A percentile compares a stretch with the other conserved stretches of the same genome.
Conservation (phyloP, 35 echinoderm and acorn worm genomes). For the Ptychodera flava region DNA sequence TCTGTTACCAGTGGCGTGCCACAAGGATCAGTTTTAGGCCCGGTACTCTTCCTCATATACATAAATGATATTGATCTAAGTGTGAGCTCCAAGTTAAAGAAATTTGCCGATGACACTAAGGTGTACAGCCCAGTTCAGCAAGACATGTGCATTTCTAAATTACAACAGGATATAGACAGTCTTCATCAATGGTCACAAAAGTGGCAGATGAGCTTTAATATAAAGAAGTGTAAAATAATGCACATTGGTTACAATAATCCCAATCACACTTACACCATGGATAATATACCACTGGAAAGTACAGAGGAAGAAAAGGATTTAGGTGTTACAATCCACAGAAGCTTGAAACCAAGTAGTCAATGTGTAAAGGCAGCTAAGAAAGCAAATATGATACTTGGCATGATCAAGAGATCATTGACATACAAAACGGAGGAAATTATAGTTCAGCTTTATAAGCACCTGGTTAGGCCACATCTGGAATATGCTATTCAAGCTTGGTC, state of each 20-base stretch:
- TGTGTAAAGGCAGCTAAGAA: neutral
- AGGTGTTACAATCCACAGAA: neutral
- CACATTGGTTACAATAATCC: neutral
- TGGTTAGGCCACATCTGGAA: slow-evolving; percentile 4
- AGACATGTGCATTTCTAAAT: no score
- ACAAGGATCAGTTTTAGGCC: slow-evolving; percentile 1
- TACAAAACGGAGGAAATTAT: neutral
- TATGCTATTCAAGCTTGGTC: neutral
- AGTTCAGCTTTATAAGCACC: neutral
- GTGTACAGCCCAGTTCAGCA: neutral
- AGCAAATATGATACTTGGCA: neutral
- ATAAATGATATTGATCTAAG: slow-evolving; percentile 9
- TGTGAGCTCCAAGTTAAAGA: neutral
- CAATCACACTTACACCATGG: neutral
- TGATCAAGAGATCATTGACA: slow-evolving; percentile 5
- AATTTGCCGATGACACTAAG: slow-evolving; percentile 16
- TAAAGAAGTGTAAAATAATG: neutral
- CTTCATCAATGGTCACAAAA: neutral
- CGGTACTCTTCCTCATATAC: neutral
- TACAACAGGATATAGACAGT: neutral
- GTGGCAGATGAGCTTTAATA: slow-evolving; percentile 16
- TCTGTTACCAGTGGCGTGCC: neutral
- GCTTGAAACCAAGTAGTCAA: neutral
- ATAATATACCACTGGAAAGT: neutral
- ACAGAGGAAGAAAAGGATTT: neutral